Evolutionary conservation across 2,113 vertebrate genomes (phyloP), one percentile per base, ranked within the genome.

Genomic region (Marcusenius ussheri): DNA sequence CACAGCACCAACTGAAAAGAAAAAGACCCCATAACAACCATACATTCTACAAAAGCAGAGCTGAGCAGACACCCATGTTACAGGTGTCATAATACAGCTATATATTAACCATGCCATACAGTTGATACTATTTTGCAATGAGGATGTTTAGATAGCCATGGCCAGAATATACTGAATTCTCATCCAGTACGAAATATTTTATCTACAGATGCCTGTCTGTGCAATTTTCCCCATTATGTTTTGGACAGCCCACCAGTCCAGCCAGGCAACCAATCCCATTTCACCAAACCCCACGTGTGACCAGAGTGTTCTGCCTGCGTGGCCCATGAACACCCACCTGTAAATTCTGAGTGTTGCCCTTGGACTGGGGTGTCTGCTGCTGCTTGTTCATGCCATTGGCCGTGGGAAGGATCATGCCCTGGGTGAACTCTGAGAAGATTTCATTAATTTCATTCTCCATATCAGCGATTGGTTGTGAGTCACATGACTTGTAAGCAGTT

Each of bases 371-470:
- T 1, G 94, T 77, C 70, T 39, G 31, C 89, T 95, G 92, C 9
- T 96, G 94, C 91, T 92, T 95, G 1, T 95, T 94, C 88, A 98
- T 92, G 9, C 98, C 98, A 39, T 99, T 99, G 91, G 97, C 89
- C 53, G 98, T 98, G 0, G 98, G 98, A 90, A 99, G 94, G 93
- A 99, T 99, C 98, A 99, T 99, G 89, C 98, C 98, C 93, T 99
- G 98, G 5, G 98, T 99, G 94, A 99, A 99, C 95, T 99, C 98
- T 99, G 95, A 21, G 66, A 35, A 74, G 27, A 95, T 17, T 47
- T 31, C 6, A 35, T 74, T 74, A 9, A 1, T 31, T 3, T 74
- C 11, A 35, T 74, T 35, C 66, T 74, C 66, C 66, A 74, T 35
- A 35, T 15, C n/a, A 35, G n/a, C 10, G 9, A 74, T 35, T 31